These are phyloP conservation scores for Elymnias hypermnestra DNA, from an alignment of 1,140 invertebrate genomes.

Conservation along the genomic window DNA sequence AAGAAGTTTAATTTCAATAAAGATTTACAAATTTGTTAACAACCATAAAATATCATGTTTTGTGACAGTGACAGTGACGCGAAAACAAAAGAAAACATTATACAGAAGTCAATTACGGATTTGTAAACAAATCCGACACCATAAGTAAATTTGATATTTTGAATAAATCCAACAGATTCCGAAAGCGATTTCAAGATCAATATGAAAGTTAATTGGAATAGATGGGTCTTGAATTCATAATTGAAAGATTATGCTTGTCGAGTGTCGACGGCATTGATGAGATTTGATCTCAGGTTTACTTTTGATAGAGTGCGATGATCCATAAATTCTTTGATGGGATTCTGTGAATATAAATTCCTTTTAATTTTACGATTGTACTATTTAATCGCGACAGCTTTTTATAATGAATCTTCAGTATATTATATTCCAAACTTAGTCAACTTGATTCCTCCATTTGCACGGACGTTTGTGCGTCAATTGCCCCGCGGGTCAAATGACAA, in stretches of 20 bases:
- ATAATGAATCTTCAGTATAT: background rate
- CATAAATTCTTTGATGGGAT: conserved; percentile 10
- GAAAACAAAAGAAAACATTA: too few species aligned
- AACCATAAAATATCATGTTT: too few species aligned
- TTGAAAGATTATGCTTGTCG: conserved; percentile 48
- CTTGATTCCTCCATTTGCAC: too few species aligned
- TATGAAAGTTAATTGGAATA: conserved; percentile 51
- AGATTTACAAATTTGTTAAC: too few species aligned
- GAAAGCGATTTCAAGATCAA: conserved; percentile 32
- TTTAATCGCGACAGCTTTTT: background rate
- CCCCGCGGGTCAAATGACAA: too few species aligned
- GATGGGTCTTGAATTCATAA: conserved; percentile 54
- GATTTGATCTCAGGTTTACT: conserved; percentile 16
- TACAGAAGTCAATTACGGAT: too few species aligned
- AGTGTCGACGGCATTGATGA: conserved; percentile 23
- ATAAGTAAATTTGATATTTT: background rate
- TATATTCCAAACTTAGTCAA: too few species aligned
- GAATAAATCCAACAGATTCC: background rate
- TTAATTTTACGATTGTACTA: conserved; percentile 1
- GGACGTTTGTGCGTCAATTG: too few species aligned
- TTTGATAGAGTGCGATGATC: conserved; percentile 11
- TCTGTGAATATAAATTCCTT: conserved; percentile 2
- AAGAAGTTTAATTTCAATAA: too few species aligned
- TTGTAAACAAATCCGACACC: background rate
- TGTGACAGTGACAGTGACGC: too few species aligned